Conservation (phyloP, 1,140 invertebrate species). For the Oscheius sp. region DNA sequence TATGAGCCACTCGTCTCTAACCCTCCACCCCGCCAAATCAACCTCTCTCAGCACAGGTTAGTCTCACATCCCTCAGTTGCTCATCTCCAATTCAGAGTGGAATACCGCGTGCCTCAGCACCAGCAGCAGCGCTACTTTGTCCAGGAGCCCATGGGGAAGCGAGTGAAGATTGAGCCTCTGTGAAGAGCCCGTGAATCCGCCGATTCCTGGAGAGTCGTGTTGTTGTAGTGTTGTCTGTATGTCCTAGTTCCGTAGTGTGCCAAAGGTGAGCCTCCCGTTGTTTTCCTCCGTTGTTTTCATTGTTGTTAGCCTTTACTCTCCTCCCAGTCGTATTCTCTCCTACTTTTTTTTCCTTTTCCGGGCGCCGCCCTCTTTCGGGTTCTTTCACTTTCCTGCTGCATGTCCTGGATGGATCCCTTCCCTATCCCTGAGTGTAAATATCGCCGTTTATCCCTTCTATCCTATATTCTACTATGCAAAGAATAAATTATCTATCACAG, state of each 20-base stretch:
- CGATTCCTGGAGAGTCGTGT: neutral
- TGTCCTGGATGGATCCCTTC: too few relatives aligned
- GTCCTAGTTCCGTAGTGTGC: conserved; percentile 2
- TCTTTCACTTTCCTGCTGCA: neutral
- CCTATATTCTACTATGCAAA: too few relatives aligned
- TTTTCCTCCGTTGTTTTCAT: neutral
- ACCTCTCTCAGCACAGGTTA: conserved; percentile 4
- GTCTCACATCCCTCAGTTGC: neutral
- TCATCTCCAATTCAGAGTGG: neutral
- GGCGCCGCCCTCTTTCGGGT: neutral
- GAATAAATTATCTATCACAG: too few relatives aligned
- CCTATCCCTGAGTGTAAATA: too few relatives aligned
- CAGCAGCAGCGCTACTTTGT: neutral
- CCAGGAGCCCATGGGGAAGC: neutral
- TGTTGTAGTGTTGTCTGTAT: neutral
- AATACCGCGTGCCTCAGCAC: neutral
- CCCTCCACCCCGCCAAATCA: neutral
- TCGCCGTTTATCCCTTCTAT: too few relatives aligned
- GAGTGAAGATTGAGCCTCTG: neutral
- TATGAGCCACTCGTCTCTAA: neutral
- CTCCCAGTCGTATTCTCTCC: neutral
- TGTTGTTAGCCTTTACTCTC: neutral
- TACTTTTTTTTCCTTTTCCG: neutral
- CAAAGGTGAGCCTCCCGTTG: conserved; percentile 6
- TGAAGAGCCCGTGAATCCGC: neutral